A percentile compares a stretch with the other conserved stretches of the same genome.
phyloP scores from a whole-genome alignment of 2,797 vertebrate genomes.

The Bucorvus abyssinicus region DNA sequence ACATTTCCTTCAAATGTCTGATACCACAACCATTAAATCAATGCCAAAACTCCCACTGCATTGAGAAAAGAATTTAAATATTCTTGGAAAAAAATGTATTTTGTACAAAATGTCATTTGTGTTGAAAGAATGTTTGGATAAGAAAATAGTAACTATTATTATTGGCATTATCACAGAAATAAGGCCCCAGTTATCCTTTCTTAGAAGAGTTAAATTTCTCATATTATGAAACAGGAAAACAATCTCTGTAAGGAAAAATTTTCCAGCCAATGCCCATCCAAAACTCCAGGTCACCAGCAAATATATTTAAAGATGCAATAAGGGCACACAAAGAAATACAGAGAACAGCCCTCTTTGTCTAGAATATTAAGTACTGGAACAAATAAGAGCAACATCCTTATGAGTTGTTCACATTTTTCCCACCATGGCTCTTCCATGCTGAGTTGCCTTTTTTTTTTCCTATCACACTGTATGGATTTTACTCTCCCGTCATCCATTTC shows the following conservation, averaged over 20 bases:
- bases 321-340: slow-evolving; percentile 27
- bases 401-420: slow-evolving; percentile 26
- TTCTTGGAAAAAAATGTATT: slow-evolving; percentile 7
- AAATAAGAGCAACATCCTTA: slow-evolving; percentile 45
- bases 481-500: background rate
- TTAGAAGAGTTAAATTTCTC: slow-evolving; percentile 63
- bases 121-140: slow-evolving; percentile 17
- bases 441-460: background rate
- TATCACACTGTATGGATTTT: slow-evolving; percentile 1
- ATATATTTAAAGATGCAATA: slow-evolving; percentile 49
- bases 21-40: slow-evolving; percentile 5
- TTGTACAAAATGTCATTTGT: slow-evolving; percentile 28
- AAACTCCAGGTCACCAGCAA: slow-evolving; percentile 58
- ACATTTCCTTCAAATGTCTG: background rate
- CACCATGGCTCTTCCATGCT: background rate
- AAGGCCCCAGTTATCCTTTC: slow-evolving; percentile 11
- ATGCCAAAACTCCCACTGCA: slow-evolving; percentile 23
- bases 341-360: slow-evolving; percentile 46
- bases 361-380: slow-evolving; percentile 53
- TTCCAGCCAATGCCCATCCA: slow-evolving; percentile 55
- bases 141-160: slow-evolving; percentile 30
- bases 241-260: slow-evolving; percentile 42
- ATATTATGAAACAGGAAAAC: slow-evolving; percentile 54
- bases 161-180: slow-evolving; percentile 33
- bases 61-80: slow-evolving; percentile 31